A percentile compares a stretch with the other conserved stretches of the same genome.
Evolutionary conservation across 2,797 vertebrate genomes (phyloP).

Genomic region (Myotis planiceps): DNA sequence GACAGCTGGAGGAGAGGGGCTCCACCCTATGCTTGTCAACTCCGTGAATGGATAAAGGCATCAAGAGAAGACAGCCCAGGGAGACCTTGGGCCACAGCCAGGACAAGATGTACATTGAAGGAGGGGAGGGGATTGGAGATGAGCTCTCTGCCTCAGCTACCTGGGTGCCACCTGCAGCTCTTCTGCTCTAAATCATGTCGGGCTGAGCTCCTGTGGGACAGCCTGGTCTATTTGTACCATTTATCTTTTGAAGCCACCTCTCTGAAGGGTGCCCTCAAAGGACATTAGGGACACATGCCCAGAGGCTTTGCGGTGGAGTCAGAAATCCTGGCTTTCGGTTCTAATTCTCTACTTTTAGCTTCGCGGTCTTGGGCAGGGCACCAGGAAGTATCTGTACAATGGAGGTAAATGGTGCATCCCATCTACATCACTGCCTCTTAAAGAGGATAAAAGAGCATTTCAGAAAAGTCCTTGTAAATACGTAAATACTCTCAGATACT

Average conservation of each 20-base stretch:
- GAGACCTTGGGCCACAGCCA: not conserved
- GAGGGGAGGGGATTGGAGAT: not conserved
- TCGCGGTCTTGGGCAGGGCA: not conserved
- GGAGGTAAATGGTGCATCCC: not conserved
- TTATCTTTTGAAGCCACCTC: not conserved
- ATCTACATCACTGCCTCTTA: not conserved
- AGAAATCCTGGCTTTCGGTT: not conserved
- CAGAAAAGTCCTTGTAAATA: not conserved
- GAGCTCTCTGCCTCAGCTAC: not conserved
- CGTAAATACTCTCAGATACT: not conserved
- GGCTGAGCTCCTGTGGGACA: not conserved
- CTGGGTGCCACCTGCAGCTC: not conserved
- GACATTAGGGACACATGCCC: not conserved
- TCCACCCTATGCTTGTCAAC: not conserved
- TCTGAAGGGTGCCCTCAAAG: not conserved
- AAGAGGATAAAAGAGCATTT: not conserved
- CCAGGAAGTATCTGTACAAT: not conserved
- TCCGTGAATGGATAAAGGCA: conserved; percentile 11
- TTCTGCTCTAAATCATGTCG: not conserved
- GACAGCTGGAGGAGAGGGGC: not conserved
- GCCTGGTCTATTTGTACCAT: not conserved
- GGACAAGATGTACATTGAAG: not conserved
- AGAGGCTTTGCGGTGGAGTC: not conserved
- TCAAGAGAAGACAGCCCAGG: not conserved
- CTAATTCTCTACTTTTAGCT: not conserved